These are phyloP conservation scores for Agrypnia vestita DNA, from an alignment of 1,140 invertebrate genomes.

Conservation along the genomic window DNA sequence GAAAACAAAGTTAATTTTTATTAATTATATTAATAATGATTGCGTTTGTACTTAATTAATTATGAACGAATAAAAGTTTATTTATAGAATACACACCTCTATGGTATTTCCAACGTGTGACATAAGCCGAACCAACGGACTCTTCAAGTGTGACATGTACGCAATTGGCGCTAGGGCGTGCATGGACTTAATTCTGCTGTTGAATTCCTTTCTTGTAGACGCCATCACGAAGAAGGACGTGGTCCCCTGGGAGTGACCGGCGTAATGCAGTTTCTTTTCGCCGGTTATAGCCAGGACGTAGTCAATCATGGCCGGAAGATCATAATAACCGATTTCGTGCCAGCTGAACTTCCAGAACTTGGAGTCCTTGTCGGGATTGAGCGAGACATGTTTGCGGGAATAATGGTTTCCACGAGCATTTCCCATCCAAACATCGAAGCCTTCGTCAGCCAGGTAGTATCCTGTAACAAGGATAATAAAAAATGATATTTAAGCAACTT, in stretches of 20 bases:
- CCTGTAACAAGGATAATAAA: constrained; percentile 54
- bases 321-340: constrained; percentile 78
- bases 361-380: constrained; percentile 67
- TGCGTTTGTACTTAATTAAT: no score
- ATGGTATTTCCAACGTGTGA: constrained; percentile 2
- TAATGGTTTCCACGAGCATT: constrained; percentile 85
- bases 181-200: constrained; percentile 73
- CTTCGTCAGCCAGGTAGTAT: constrained; percentile 71
- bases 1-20: no score
- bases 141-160: constrained; percentile 64
- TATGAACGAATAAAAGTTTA: no score
- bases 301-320: constrained; percentile 78
- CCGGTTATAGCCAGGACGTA: constrained; percentile 71
- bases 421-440: constrained; percentile 82
- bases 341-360: constrained; percentile 79
- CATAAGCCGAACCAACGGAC: constrained; percentile 65
- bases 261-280: constrained; percentile 70
- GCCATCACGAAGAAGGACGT: constrained; percentile 76
- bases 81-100: background rate
- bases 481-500: no score
- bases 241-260: constrained; percentile 76
- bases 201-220: constrained; percentile 76
- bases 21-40: no score
- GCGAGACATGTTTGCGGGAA: constrained; percentile 74
- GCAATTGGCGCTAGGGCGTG: constrained; percentile 78